These are phyloP conservation scores for Ceryle rudis DNA, from an alignment of 2,797 vertebrate genomes.

Conservation along the genomic window DNA sequence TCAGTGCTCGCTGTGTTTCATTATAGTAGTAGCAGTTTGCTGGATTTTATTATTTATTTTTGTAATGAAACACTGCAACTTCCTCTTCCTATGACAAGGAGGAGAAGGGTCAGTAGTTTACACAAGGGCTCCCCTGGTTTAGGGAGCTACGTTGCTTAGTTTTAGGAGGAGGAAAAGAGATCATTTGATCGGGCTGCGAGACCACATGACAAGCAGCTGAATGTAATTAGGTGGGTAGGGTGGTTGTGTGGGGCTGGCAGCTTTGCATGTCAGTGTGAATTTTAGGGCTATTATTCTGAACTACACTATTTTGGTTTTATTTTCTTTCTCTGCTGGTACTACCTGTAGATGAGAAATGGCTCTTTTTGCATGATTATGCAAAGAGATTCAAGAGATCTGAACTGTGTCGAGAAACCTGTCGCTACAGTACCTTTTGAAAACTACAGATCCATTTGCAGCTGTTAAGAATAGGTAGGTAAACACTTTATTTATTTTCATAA, in stretches of 20 bases:
- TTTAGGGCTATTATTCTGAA: neutral
- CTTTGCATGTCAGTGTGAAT: neutral
- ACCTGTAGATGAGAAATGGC: neutral
- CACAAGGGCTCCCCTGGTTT: neutral
- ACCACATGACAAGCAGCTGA: constrained; percentile 91
- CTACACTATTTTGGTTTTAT: neutral
- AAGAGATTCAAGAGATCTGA: constrained; percentile 10
- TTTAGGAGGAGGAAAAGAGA: constrained; percentile 34
- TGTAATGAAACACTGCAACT: neutral
- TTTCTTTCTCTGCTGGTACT: neutral
- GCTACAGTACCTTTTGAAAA: neutral
- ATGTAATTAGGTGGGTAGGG: constrained; percentile 78
- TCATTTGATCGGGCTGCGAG: constrained; percentile 77
- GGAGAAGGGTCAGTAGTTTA: neutral
- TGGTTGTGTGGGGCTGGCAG: neutral
- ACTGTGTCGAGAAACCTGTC: neutral
- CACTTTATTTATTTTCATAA: neutral
- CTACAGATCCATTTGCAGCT: neutral
- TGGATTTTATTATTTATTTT: neutral
- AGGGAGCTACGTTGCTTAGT: neutral
- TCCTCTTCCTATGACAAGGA: neutral
- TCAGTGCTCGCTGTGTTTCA: neutral
- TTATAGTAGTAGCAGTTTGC: neutral
- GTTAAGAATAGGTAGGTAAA: constrained; percentile 45
- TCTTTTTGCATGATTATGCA: constrained; percentile 36